Conservation (phyloP, 2,113 vertebrate species). For the Rynchops niger region DNA sequence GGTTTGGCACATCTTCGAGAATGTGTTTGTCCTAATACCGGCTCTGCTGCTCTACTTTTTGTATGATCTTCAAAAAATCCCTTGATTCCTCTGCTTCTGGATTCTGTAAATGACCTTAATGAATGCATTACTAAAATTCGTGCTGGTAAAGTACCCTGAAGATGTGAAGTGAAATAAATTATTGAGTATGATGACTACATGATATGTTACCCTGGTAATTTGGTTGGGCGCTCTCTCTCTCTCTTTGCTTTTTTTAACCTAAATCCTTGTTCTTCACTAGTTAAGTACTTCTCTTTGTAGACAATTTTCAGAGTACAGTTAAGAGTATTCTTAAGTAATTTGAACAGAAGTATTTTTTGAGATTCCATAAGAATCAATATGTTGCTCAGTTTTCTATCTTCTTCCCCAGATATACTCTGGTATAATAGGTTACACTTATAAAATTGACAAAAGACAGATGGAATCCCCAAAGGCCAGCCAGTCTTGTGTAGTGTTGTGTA, state of each 20-base stretch:
- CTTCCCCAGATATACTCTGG: not conserved
- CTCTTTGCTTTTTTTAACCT: not conserved
- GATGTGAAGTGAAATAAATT: not conserved
- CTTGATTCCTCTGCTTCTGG: not conserved
- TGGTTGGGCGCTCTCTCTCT: not conserved
- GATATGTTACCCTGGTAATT: not conserved
- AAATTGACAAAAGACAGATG: not conserved
- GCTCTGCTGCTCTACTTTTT: not conserved
- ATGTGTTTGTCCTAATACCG: not conserved
- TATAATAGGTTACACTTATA: not conserved
- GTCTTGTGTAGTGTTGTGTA: not conserved
- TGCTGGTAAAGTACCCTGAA: not conserved
- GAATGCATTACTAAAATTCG: not conserved
- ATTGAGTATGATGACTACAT: not conserved
- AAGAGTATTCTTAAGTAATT: not conserved
- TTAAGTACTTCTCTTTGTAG: not conserved
- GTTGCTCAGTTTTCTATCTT: not conserved
- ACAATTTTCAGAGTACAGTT: not conserved
- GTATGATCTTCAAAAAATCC: not conserved
- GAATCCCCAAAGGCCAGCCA: not conserved
- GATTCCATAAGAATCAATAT: not conserved
- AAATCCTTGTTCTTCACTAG: not conserved
- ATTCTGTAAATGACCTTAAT: not conserved
- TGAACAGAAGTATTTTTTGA: not conserved
- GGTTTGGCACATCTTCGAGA: not conserved